Evolutionary conservation across 2,888 invertebrate species (phyloP).

Genomic region (Bruchidius siliquastri): DNA sequence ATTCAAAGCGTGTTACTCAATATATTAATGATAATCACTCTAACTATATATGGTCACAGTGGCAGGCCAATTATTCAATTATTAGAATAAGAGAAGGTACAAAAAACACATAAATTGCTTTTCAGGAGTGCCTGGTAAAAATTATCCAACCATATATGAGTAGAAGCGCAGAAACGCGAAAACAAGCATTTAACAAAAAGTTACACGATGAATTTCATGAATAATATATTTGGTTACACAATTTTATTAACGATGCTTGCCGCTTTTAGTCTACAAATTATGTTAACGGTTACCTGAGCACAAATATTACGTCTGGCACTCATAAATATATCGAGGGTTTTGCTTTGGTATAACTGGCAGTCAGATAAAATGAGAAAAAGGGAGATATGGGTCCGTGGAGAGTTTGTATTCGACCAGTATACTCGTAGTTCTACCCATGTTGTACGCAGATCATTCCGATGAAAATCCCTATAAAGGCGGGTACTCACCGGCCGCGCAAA

Average conservation of each 20-base stretch:
- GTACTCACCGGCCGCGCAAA: too few species aligned
- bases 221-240: slow-evolving; percentile 16
- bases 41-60: too few species aligned
- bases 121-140: not conserved
- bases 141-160: not conserved
- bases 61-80: not conserved
- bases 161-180: not conserved
- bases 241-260: slow-evolving; percentile 15
- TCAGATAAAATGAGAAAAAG: not conserved
- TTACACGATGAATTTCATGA: slow-evolving; percentile 11
- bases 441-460: not conserved
- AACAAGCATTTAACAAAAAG: slow-evolving; percentile 4
- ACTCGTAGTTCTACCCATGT: not conserved
- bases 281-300: not conserved
- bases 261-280: slow-evolving; percentile 3
- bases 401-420: not conserved
- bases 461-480: too few species aligned
- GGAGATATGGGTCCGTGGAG: not conserved
- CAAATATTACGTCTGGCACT: not conserved
- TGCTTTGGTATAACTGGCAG: not conserved
- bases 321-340: not conserved
- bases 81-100: not conserved
- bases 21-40: too few species aligned
- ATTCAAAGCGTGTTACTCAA: too few species aligned
- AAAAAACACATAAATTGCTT: not conserved